A percentile compares a stretch with the other conserved stretches of the same genome.
Evolutionary conservation across 2,113 vertebrate species (phyloP).

Genomic region (Bettongia penicillata): DNA sequence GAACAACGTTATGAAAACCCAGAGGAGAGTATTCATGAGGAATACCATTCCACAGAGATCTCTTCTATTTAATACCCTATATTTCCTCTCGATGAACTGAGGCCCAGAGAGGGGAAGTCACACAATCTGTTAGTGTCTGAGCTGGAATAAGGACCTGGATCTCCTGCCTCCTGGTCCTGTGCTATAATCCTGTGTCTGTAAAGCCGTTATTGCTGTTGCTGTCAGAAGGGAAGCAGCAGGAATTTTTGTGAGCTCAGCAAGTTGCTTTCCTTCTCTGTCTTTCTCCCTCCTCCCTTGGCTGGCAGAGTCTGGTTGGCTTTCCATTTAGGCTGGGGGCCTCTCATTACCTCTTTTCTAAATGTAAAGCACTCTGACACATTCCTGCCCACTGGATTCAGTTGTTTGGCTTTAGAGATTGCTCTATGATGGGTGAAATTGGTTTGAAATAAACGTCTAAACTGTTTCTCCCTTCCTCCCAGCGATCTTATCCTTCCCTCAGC

Average conservation of each 20-base stretch:
- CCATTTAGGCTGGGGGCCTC: background rate
- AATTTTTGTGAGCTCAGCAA: background rate
- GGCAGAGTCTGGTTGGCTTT: background rate
- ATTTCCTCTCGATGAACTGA: background rate
- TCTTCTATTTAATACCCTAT: background rate
- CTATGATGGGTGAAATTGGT: constrained; percentile 66
- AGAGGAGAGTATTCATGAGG: background rate
- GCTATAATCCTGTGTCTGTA: background rate
- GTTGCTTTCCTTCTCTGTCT: background rate
- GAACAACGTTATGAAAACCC: background rate
- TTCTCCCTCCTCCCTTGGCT: background rate
- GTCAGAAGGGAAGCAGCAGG: background rate
- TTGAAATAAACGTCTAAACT: constrained; percentile 67
- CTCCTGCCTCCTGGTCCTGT: background rate
- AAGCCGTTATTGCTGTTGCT: background rate
- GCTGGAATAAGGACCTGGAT: background rate
- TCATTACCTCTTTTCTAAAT: background rate
- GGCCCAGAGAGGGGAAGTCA: background rate
- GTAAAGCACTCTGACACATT: background rate
- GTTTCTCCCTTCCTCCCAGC: constrained; percentile 47
- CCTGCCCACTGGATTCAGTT: background rate
- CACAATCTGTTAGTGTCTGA: background rate
- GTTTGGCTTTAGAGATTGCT: constrained; percentile 57
- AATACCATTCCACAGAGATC: background rate
- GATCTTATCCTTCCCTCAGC: constrained; percentile 52